These are phyloP conservation scores for Pycnonotus jocosus DNA, from an alignment of 2,113 vertebrate species.

Conservation along the genomic window DNA sequence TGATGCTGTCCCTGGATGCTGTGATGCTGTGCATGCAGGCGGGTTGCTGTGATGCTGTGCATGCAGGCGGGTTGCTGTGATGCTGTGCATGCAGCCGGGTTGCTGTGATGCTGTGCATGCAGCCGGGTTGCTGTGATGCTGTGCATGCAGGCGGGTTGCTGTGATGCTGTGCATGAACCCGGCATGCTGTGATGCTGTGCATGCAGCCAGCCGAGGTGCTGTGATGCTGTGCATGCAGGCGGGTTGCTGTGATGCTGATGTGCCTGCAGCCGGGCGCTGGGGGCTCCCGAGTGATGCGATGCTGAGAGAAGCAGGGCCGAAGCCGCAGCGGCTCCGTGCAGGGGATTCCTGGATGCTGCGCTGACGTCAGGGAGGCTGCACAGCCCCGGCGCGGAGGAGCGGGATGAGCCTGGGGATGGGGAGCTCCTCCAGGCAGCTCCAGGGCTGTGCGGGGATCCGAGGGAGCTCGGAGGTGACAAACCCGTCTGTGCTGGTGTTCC, in stretches of 20 bases:
- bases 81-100: too few relatives aligned
- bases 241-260: too few relatives aligned
- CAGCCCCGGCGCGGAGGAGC: not conserved
- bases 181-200: not conserved
- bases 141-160: too few relatives aligned
- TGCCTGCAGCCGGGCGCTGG: not conserved
- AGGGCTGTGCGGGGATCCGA: not conserved
- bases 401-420: not conserved
- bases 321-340: not conserved
- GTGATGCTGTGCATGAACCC: too few relatives aligned
- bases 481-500: not conserved
- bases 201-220: not conserved
- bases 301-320: not conserved
- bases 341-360: slow-evolving; percentile 29
- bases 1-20: too few relatives aligned
- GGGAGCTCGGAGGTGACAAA: not conserved
- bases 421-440: not conserved
- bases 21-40: too few relatives aligned
- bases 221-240: too few relatives aligned
- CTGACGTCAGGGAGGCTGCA: slow-evolving; percentile 5
- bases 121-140: too few relatives aligned
- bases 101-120: too few relatives aligned
- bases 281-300: not conserved
- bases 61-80: too few relatives aligned
- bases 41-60: too few relatives aligned